Evolutionary conservation across 2,113 vertebrate species (phyloP).

Genomic region (Festucalex cinctus): DNA sequence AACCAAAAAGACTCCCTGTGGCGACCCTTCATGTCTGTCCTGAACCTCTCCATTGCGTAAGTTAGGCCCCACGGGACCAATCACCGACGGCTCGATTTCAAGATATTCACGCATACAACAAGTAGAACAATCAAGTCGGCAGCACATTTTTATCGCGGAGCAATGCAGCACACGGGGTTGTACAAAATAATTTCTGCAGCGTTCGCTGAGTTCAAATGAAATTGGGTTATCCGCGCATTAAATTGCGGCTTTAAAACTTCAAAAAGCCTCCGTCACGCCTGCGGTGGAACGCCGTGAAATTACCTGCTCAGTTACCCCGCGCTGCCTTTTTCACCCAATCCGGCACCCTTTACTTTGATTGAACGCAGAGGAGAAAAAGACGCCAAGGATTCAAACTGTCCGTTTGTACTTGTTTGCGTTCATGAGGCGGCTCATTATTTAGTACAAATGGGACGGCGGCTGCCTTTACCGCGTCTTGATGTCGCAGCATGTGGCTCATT

Average conservation of each 20-base stretch:
- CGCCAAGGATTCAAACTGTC: not conserved
- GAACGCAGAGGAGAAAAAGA: slow-evolving; percentile 15
- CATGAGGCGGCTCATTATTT: not conserved
- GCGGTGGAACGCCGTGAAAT: slow-evolving; percentile 7
- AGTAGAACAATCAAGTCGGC: not conserved
- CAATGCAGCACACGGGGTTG: not conserved
- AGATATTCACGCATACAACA: not conserved
- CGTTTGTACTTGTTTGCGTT: not conserved
- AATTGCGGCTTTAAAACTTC: slow-evolving; percentile 3
- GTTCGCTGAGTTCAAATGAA: not conserved
- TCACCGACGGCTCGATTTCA: not conserved
- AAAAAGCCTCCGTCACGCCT: slow-evolving; percentile 1
- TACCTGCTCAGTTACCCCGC: slow-evolving; percentile 2
- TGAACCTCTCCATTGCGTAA: not conserved
- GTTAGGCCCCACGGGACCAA: not conserved
- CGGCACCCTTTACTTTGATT: slow-evolving; percentile 11
- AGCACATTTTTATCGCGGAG: not conserved
- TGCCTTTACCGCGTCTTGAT: too few relatives aligned
- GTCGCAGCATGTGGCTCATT: too few relatives aligned
- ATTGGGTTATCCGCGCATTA: not conserved
- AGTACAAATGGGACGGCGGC: too few relatives aligned
- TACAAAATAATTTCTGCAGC: not conserved
- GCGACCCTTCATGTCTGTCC: not conserved
- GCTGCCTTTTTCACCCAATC: slow-evolving; percentile 2
- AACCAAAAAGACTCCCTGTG: not conserved